A percentile compares a stretch with the other conserved stretches of the same genome.
These are phyloP conservation scores for Epicampocera succincta DNA, from an alignment of 2,888 invertebrate genomes.

Conservation along the genomic window DNA sequence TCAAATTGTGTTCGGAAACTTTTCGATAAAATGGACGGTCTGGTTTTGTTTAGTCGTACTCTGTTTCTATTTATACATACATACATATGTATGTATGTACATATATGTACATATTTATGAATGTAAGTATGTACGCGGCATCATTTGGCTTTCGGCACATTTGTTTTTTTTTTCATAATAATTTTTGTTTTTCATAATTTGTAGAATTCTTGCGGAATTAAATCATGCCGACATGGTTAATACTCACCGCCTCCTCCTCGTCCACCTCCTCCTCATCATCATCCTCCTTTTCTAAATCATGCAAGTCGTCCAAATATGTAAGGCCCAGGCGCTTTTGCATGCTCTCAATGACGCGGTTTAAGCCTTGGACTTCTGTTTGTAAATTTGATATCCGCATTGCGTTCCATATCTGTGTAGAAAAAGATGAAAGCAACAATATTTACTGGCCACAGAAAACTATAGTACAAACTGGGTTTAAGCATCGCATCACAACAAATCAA, in stretches of 20 bases:
- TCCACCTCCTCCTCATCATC: no score
- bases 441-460: neutral
- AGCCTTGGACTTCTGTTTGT: slow-evolving; percentile 76
- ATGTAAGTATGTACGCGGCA: neutral
- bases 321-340: slow-evolving; percentile 79
- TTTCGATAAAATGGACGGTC: slow-evolving; percentile 39
- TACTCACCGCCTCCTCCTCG: slow-evolving; percentile 80
- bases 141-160: neutral
- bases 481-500: no score
- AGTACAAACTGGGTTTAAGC: no score
- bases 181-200: no score
- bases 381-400: slow-evolving; percentile 76
- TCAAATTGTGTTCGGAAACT: slow-evolving; percentile 28
- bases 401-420: slow-evolving; percentile 78
- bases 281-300: slow-evolving; percentile 79
- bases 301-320: slow-evolving; percentile 79
- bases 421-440: slow-evolving; percentile 25
- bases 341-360: slow-evolving; percentile 76
- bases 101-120: slow-evolving; percentile 60
- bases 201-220: neutral
- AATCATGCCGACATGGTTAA: neutral
- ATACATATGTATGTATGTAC: slow-evolving; percentile 57
- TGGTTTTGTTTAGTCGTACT: slow-evolving; percentile 35
- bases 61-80: slow-evolving; percentile 10
- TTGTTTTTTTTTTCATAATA: no score